Conservation (phyloP, 2,113 vertebrate species). For the Sturnus vulgaris region DNA sequence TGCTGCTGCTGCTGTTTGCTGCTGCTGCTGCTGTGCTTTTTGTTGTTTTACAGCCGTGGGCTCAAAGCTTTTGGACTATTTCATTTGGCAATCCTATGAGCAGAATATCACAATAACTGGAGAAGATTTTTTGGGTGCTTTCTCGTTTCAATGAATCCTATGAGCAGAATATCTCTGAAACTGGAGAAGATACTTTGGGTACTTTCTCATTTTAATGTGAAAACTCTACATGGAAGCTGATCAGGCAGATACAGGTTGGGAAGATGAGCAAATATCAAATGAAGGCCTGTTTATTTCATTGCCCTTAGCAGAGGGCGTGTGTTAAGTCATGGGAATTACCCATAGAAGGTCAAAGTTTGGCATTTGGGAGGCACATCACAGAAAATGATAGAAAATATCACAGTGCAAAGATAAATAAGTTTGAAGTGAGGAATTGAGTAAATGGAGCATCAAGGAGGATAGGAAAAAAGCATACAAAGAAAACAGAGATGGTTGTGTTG, state of each 20-base stretch:
- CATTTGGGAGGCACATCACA: not conserved
- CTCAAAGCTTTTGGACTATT: constrained; percentile 63
- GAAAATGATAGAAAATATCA: not conserved
- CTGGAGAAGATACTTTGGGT: not conserved
- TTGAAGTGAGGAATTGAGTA: not conserved
- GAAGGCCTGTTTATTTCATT: not conserved
- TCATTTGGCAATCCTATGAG: not conserved
- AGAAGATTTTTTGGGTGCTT: not conserved
- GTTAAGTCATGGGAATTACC: not conserved
- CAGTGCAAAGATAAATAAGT: not conserved
- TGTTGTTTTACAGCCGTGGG: constrained; percentile 53
- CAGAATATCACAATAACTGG: not conserved
- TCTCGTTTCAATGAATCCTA: not conserved
- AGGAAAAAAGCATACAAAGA: not conserved
- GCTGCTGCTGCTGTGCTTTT: constrained; percentile 55
- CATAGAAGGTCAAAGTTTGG: not conserved
- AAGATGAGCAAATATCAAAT: not conserved
- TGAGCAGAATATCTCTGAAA: not conserved
- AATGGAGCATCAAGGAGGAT: not conserved
- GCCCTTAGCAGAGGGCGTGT: not conserved
- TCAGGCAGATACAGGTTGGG: not conserved
- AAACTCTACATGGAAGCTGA: not conserved
- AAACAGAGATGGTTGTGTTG: not conserved
- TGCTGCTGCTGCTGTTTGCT: constrained; percentile 27
- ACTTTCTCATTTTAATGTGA: not conserved